Evolutionary conservation across 1,140 invertebrate species (phyloP).

Genomic region (Spodoptera litura): DNA sequence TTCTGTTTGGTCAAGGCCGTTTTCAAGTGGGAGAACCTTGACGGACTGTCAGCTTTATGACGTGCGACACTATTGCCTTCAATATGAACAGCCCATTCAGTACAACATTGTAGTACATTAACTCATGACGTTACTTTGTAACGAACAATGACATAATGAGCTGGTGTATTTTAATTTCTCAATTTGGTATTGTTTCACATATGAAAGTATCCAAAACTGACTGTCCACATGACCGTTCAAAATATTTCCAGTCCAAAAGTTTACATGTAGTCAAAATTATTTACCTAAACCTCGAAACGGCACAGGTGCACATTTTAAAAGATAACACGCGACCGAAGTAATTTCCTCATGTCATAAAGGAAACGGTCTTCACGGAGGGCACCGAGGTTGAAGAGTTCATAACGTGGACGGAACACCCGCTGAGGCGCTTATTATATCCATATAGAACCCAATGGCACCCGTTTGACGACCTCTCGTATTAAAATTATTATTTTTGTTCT

Average conservation of each 20-base stretch:
- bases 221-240: background rate
- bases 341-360: constrained; percentile 59
- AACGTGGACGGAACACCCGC: constrained; percentile 56
- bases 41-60: constrained; percentile 48
- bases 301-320: constrained; percentile 56
- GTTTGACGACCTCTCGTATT: constrained; percentile 43
- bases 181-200: too few relatives aligned
- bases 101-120: constrained; percentile 37
- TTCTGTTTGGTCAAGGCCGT: constrained; percentile 49
- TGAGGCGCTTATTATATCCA: constrained; percentile 49
- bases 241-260: background rate
- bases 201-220: background rate
- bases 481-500: constrained; percentile 34
- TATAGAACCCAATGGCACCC: constrained; percentile 40
- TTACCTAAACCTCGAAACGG: constrained; percentile 16
- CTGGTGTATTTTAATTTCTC: too few relatives aligned
- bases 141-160: background rate
- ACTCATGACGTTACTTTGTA: constrained; percentile 3
- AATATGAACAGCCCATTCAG: constrained; percentile 53
- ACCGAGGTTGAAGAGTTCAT: constrained; percentile 64
- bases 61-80: constrained; percentile 47
- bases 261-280: constrained; percentile 21
- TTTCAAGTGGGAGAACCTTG: constrained; percentile 44
- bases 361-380: constrained; percentile 59
- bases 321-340: constrained; percentile 54